phyloP scores from a whole-genome alignment of 2,888 invertebrate species.

The Slavum lentiscoides region DNA sequence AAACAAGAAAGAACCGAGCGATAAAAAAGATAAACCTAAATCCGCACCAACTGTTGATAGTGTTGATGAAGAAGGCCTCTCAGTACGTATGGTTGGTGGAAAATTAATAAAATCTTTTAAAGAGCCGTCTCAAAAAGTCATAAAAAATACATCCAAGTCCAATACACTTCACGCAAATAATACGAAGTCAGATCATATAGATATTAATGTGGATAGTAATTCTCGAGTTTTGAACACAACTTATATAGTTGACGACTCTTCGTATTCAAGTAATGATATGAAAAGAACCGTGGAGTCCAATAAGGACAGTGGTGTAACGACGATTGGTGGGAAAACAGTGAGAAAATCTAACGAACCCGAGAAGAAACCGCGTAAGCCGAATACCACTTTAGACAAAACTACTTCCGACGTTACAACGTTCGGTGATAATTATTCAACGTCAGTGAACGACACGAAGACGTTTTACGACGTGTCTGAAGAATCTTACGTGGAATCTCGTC shows the following conservation, averaged over 20 bases:
- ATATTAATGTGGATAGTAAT: neutral
- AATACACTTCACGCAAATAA: neutral
- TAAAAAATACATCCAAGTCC: neutral
- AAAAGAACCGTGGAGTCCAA: conserved; percentile 27
- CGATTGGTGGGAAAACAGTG: conserved; percentile 55
- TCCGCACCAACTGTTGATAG: neutral
- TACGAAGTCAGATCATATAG: neutral
- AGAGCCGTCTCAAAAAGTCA: neutral
- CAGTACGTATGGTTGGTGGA: conserved; percentile 53
- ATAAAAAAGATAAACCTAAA: neutral
- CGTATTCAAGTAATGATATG: neutral
- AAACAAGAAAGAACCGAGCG: neutral
- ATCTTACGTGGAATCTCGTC: conserved; percentile 27
- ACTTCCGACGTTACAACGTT: neutral
- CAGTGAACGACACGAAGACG: neutral
- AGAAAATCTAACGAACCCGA: conserved; percentile 39
- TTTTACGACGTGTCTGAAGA: conserved; percentile 27
- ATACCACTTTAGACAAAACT: neutral
- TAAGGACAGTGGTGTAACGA: conserved; percentile 19
- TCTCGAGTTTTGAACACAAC: conserved; percentile 8
- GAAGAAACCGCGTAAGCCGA: neutral
- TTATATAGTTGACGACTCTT: conserved; percentile 19
- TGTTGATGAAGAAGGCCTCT: conserved; percentile 25
- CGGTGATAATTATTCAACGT: neutral
- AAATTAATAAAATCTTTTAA: conserved; percentile 47